Base-by-base conservation (phyloP, 1,140 invertebrate genomes). In the Magallana ariakensis region DNA sequence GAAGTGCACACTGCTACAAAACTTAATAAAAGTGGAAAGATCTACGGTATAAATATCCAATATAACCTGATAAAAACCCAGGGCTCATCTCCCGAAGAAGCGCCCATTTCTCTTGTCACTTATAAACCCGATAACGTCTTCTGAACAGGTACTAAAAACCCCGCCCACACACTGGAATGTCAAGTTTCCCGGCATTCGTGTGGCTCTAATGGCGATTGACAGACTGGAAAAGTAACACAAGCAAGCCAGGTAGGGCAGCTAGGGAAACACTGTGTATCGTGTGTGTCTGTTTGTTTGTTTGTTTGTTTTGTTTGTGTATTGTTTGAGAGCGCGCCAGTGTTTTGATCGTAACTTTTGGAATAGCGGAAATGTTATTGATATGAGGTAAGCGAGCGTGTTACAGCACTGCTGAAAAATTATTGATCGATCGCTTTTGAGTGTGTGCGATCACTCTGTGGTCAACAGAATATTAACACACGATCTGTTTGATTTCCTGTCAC, bases 161-260 rank as follows among this genome's bases (percentile, higher is more conserved):
- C 66, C 66, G 66, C 66, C 66, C 66, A 75, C 66, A 26, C 66
- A 75, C 3, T 46, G 66, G 66, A 75, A 75, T 75, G 66, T 75
- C 22, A 10, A 75, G 66, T 75, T 75, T 75, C 66, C 66, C 66
- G 22, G 66, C 66, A 75, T 75, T 75, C 66, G 66, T 75, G 33
- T 19, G 66, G 33, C 66, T 75, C 33, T 75, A 75, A 75, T 75
- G 66, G 66, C 66, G 66, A 75, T 75, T 75, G 66, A 75, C 66
- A 75, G 66, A 75, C 33, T 13, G 66, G 13, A 33, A 75, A 26
- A 75, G 22, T 46, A 70, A 19, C 22, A 26, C 26, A 75, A 7
- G 66, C 4, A 22, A 75, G 33, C n/a, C 66, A 75, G 66, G 66
- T 75, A 75, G 33, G 33, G 33, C 33, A 46, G 33, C 33, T 2